Base-by-base conservation (phyloP, 2,113 vertebrate genomes). In the Misgurnus anguillicaudatus region DNA sequence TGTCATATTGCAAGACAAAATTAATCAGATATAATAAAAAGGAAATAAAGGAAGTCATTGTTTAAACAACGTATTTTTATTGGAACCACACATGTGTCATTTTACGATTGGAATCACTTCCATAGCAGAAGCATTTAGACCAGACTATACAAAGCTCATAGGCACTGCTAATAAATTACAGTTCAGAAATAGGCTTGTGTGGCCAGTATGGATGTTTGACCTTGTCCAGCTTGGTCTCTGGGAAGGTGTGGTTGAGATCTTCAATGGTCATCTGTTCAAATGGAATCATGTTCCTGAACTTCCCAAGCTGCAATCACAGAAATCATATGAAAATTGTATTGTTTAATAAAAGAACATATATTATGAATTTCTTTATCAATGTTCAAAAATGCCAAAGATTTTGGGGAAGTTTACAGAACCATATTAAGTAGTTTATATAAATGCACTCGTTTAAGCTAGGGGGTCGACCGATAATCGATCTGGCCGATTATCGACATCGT, bases 211-310 rank as follows among this genome's bases (percentile, higher is more conserved):
- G 94, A 17, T 98, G 55, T 38, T 98, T 98, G 83, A 89, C 91
- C 90, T 91, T 98, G 89, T 97, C 93, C 89, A 96, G 72, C 75
- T 82, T 96, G 62, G 94, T 95, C 89, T 97, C 97, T 0, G 96
- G 96, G 92, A 98, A 99, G 84, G 82, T 42, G 10, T 79, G 71
- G 0, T 92, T 83, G 61, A 95, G 85, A 75, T 99, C 98, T 0
- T 97, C 94, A 0, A 93, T 48, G 0, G 96, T 98, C 98, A 99
- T 98, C 91, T 96, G 94, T 1, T 99, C 97, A 75, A 98, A 98
- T 2, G 97, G 97, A 88, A 97, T 94, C 92, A 98, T 96, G 90
- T 51, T 97, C 80, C 53, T 92, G 62, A 95, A 89, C 81, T 94
- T 96, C 75, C 92, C 89, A 75, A 99, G 87, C 98, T 99, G 86